These are phyloP conservation scores for Drosophila ananassae DNA, from an alignment of 1,140 invertebrate species.

Conservation along the genomic window DNA sequence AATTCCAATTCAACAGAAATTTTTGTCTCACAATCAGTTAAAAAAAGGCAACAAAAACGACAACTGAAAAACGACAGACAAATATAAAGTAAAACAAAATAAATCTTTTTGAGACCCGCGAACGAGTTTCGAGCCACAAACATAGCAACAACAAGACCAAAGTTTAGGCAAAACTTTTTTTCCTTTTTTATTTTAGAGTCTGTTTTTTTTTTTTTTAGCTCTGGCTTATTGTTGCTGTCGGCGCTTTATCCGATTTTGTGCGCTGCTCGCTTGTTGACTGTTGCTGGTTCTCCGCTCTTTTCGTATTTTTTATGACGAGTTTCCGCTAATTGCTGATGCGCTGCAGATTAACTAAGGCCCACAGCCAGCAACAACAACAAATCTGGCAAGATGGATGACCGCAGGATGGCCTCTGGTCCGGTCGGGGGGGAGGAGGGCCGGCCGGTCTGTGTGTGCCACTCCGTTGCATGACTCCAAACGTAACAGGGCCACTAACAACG, in stretches of 20 bases:
- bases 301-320: constrained; percentile 74
- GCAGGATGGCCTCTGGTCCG: constrained; percentile 5
- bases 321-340: constrained; percentile 81
- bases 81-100: constrained; percentile 72
- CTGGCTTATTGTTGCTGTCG: constrained; percentile 65
- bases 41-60: constrained; percentile 25
- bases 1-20: constrained; percentile 82
- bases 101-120: constrained; percentile 74
- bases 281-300: constrained; percentile 17
- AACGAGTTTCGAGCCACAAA: constrained; percentile 71
- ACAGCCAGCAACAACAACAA: constrained; percentile 18
- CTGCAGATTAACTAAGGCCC: constrained; percentile 75
- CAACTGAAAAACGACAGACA: constrained; percentile 16
- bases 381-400: constrained; percentile 39
- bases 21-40: constrained; percentile 76
- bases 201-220: constrained; percentile 3
- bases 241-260: constrained; percentile 79
- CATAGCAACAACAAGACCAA: constrained; percentile 37
- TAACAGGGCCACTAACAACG: constrained; percentile 1
- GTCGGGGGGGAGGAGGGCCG: neutral
- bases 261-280: constrained; percentile 33
- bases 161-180: constrained; percentile 69
- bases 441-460: neutral
- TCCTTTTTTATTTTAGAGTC: constrained; percentile 2
- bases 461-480: constrained; percentile 28